Percentiles rank a stretch among this genome's conserved stretches.
phyloP scores from a whole-genome alignment of 2,797 vertebrate genomes.

The Sebastes taczanowskii region DNA sequence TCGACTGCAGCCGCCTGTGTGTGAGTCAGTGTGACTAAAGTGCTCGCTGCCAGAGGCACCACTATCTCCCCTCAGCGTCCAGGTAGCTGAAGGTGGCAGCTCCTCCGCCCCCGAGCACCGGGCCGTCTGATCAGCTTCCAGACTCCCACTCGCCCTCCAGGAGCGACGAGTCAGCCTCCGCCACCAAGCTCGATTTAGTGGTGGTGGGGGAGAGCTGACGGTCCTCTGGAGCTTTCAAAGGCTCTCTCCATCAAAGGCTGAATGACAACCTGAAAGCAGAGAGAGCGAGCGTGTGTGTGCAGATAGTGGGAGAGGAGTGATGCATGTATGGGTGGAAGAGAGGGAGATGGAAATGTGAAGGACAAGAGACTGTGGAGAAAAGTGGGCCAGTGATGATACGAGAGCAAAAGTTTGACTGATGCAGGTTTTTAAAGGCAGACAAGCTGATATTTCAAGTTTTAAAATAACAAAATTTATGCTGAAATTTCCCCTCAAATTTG shows the following conservation, averaged over 20 bases:
- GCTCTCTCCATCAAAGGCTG: conserved; percentile 73
- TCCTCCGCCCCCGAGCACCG: conserved; percentile 41
- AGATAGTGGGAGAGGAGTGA: conserved; percentile 21
- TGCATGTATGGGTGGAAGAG: conserved; percentile 13
- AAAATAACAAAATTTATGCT: neutral
- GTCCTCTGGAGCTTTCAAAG: conserved; percentile 68
- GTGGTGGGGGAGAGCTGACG: conserved; percentile 34
- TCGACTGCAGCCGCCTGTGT: neutral
- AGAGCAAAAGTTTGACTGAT: neutral
- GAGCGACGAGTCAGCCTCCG: conserved; percentile 41
- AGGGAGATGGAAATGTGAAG: conserved; percentile 20
- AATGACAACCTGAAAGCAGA: conserved; percentile 74
- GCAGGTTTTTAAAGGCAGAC: neutral
- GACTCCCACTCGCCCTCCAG: conserved; percentile 58
- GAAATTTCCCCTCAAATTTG: neutral
- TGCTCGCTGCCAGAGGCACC: conserved; percentile 37
- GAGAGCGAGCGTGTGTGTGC: conserved; percentile 1
- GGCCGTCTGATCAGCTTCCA: conserved; percentile 60
- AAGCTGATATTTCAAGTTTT: neutral
- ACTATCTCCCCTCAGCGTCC: conserved; percentile 57
- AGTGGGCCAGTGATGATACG: neutral
- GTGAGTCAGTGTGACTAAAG: conserved; percentile 55
- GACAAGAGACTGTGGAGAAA: neutral
- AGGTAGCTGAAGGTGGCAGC: conserved; percentile 68
- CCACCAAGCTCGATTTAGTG: conserved; percentile 60